phyloP scores from a whole-genome alignment of 1,140 invertebrate species.

The Wasmannia auropunctata region DNA sequence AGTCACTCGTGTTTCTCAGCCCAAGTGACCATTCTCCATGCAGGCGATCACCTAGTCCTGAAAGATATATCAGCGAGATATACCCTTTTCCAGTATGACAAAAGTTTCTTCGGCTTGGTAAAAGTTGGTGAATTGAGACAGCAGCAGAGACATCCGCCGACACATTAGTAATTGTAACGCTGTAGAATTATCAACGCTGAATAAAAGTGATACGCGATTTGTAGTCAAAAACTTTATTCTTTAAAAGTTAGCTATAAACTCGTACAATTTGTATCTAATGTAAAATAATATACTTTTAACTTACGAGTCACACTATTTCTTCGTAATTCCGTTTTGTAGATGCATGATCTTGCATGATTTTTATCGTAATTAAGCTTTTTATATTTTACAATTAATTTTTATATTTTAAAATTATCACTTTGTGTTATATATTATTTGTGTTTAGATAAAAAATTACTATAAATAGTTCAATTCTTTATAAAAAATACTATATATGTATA shows the following conservation, averaged over 20 bases:
- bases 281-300: conserved; percentile 5
- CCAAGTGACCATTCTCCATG: conserved; percentile 87
- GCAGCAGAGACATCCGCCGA: conserved; percentile 65
- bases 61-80: conserved; percentile 89
- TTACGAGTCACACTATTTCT: background rate
- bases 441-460: background rate
- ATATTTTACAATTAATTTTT: conserved; percentile 31
- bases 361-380: conserved; percentile 29
- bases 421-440: conserved; percentile 49
- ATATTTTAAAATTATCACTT: background rate
- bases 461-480: conserved; percentile 47
- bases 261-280: background rate
- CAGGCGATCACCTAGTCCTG: conserved; percentile 88
- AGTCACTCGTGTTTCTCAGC: conserved; percentile 89
- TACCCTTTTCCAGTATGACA: conserved; percentile 89
- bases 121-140: conserved; percentile 88
- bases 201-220: conserved; percentile 5
- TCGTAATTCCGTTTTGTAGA: background rate
- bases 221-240: background rate
- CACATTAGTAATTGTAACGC: background rate
- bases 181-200: conserved; percentile 3
- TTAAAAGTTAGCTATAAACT: conserved; percentile 23
- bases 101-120: conserved; percentile 92
- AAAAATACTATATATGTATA: background rate
- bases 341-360: background rate